Percentiles rank a stretch among this genome's conserved stretches.
Evolutionary conservation across 2,113 vertebrate genomes (phyloP).

Genomic region (Choloepus hoffmanni): DNA sequence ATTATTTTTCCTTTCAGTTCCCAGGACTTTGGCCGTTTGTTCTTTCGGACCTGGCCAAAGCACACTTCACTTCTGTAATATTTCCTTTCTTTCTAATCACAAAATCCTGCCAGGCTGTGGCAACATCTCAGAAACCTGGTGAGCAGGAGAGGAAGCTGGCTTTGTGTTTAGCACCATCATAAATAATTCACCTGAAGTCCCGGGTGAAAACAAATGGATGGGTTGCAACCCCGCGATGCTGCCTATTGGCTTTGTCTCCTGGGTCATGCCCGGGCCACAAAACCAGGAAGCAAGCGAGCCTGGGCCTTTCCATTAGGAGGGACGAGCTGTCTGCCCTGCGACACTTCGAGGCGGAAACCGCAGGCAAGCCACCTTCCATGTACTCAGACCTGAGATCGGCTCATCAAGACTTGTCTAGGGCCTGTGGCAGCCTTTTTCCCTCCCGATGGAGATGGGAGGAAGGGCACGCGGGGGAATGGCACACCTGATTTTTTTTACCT

Average conservation of each 20-base stretch:
- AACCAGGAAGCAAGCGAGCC: conserved; percentile 39
- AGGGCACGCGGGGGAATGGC: too few relatives aligned
- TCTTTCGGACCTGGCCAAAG: not conserved
- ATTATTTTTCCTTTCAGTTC: not conserved
- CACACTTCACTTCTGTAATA: not conserved
- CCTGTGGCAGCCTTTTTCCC: not conserved
- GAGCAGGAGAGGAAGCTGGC: conserved; percentile 41
- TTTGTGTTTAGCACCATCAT: conserved; percentile 4
- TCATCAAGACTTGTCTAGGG: not conserved
- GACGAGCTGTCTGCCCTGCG: not conserved
- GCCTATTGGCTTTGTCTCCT: conserved; percentile 23
- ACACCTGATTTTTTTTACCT: not conserved
- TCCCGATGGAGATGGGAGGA: too few relatives aligned
- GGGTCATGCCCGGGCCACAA: conserved; percentile 50
- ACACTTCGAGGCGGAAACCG: conserved; percentile 64
- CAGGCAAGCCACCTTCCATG: not conserved
- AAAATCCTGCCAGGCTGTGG: not conserved
- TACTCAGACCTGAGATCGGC: conserved; percentile 41
- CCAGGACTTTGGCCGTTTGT: not conserved
- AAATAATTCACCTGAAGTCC: conserved; percentile 68
- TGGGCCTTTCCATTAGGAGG: conserved; percentile 56
- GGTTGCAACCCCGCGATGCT: not conserved
- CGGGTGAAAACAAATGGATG: conserved; percentile 34
- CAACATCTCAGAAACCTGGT: conserved; percentile 62
- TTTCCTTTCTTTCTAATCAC: conserved; percentile 47